These are phyloP conservation scores for Nasonia vitripennis DNA, from an alignment of 1,140 invertebrate genomes.

Conservation along the genomic window DNA sequence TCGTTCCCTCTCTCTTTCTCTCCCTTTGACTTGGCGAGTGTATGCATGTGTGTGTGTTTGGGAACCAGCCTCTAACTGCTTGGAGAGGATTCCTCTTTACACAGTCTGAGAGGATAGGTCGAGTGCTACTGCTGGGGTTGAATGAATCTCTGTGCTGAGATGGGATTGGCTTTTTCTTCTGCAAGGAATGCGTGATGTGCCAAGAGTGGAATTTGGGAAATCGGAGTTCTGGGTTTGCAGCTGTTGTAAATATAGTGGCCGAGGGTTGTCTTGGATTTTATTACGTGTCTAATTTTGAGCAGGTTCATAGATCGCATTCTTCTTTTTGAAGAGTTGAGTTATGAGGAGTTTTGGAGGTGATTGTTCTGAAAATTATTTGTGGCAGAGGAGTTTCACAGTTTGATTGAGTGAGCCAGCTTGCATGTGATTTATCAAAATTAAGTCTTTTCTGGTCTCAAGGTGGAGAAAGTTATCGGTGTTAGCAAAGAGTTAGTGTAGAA, in stretches of 20 bases:
- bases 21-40: neutral
- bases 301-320: neutral
- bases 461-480: too few species aligned
- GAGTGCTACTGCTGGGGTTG: neutral
- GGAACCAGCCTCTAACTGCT: neutral
- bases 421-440: too few species aligned
- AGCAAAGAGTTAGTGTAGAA: too few species aligned
- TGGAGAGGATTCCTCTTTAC: slow-evolving; percentile 1
- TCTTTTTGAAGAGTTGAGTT: neutral
- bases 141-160: slow-evolving; percentile 11
- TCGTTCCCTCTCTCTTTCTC: slow-evolving; percentile 18
- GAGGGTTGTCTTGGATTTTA: neutral
- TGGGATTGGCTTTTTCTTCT: slow-evolving; percentile 1
- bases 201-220: neutral
- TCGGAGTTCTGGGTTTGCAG: neutral
- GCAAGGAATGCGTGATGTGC: neutral
- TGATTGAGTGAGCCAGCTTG: too few species aligned
- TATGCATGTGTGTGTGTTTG: slow-evolving; percentile 8
- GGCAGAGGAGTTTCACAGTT: neutral
- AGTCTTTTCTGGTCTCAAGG: too few species aligned
- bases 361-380: neutral
- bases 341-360: neutral
- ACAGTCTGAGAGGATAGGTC: neutral
- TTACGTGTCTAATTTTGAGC: neutral
- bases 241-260: neutral